Conservation (phyloP, 53 echinoderm and acorn worm species). For the Apostichopus leukothele region DNA sequence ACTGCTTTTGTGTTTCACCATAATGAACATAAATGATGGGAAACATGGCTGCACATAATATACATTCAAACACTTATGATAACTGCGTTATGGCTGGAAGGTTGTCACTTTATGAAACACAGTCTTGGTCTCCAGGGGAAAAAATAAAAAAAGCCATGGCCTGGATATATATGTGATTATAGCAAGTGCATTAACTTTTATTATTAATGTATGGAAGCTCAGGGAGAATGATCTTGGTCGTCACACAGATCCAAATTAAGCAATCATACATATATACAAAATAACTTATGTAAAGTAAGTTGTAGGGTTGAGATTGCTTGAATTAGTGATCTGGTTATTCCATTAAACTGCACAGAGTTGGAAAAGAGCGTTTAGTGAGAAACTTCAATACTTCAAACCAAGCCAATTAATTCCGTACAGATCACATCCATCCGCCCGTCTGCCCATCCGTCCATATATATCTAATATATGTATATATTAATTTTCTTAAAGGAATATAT, state of each 20-base stretch:
- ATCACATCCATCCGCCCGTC: too few relatives aligned
- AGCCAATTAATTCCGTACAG: too few relatives aligned
- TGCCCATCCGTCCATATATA: too few relatives aligned
- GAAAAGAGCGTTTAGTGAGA: too few relatives aligned
- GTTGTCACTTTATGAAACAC: slow-evolving; percentile 28
- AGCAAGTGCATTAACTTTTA: neutral
- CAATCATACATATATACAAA: neutral
- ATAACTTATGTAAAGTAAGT: neutral
- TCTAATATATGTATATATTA: too few relatives aligned
- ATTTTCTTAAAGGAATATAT: too few relatives aligned
- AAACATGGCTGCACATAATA: slow-evolving; percentile 3
- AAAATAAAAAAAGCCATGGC: neutral
- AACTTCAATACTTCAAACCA: too few relatives aligned
- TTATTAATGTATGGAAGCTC: neutral
- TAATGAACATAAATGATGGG: neutral
- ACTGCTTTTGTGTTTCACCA: neutral
- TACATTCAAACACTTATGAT: slow-evolving; percentile 14
- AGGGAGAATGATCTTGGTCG: neutral
- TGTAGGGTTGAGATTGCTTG: too few relatives aligned
- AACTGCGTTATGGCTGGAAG: slow-evolving; percentile 18
- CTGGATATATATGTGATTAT: neutral
- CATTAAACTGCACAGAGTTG: too few relatives aligned
- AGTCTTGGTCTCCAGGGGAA: neutral
- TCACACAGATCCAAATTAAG: neutral
- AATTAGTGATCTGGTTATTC: too few relatives aligned